Evolutionary conservation across 1,140 invertebrate species (phyloP).

Genomic region (Panulirus ornatus): DNA sequence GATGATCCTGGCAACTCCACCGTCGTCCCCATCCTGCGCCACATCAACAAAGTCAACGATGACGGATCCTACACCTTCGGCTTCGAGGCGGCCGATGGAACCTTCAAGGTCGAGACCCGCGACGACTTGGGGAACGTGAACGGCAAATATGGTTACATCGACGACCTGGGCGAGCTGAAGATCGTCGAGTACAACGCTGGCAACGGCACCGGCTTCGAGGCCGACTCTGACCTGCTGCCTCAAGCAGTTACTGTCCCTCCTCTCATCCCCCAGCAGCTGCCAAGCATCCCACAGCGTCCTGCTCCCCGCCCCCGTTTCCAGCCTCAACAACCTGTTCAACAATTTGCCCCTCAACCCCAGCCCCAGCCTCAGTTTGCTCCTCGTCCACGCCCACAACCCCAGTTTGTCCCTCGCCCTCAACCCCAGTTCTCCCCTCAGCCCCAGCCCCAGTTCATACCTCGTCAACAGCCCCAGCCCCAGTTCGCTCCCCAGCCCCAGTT

Average conservation of each 20-base stretch:
- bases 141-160: conserved; percentile 91
- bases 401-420: background rate
- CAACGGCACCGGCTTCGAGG: conserved; percentile 76
- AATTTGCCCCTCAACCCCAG: background rate
- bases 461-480: background rate
- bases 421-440: background rate
- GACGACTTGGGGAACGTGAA: conserved; percentile 89
- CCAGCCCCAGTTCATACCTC: conserved; percentile 3
- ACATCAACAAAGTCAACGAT: conserved; percentile 88
- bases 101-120: conserved; percentile 89
- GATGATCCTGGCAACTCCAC: conserved; percentile 73
- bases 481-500: conserved; percentile 13
- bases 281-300: conserved; percentile 14
- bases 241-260: conserved; percentile 36
- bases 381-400: background rate
- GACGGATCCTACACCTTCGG: conserved; percentile 92
- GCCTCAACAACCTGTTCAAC: background rate
- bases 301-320: background rate
- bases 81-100: conserved; percentile 90
- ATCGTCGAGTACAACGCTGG: conserved; percentile 86
- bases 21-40: conserved; percentile 84
- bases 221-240: conserved; percentile 44
- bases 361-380: conserved; percentile 5
- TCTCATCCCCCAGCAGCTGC: conserved; percentile 31
- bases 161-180: conserved; percentile 88